Evolutionary conservation across 2,113 vertebrate genomes (phyloP), one percentile per base, ranked within the genome.

Genomic region (Crypturellus undulatus): DNA sequence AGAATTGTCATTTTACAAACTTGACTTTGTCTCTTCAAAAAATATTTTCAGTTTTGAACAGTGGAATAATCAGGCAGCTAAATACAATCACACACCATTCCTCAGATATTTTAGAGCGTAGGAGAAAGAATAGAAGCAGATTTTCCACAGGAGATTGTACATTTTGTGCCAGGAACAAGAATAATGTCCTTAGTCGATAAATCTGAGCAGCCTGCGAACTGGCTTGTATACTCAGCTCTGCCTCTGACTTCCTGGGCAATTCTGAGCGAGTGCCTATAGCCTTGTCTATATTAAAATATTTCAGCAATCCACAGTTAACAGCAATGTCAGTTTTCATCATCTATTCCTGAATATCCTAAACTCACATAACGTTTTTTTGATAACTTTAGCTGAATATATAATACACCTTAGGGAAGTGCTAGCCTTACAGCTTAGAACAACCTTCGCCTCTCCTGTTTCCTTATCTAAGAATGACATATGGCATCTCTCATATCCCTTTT

Each of bases 51-150:
- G 3, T 78, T 80, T 79, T 96, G 64, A n/a, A 45, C n/a, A 92
- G 24, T 69, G 24, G 77, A 69, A 84, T 79, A 92, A 84, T 76
- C 30, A 54, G 52, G 42, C 43, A 36, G 20, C 58, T 79, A 93
- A 94, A 87, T 75, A 47, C 12, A 88, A 58, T 92, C 65, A 79
- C 72, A 85, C 87, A 84, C 90, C 94, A 97, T 97, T 97, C 93
- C 67, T 94, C 30, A 24, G 84, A 97, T 96, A 71, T 73, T 96
- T 97, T 62, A 84, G 86, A 87, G 86, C 89, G 96, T 96, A 89
- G 96, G 95, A 96, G 93, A 96, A 95, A 94, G 83, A 96, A 95
- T 65, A 78, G 76, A 69, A 88, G 82, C 38, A 76, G 22, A 67
- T 79, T 94, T 87, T 90, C 83, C 58, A 54, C 77, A 95, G 80